phyloP scores from a whole-genome alignment of 2,888 invertebrate species.

The Orthosia incerta region DNA sequence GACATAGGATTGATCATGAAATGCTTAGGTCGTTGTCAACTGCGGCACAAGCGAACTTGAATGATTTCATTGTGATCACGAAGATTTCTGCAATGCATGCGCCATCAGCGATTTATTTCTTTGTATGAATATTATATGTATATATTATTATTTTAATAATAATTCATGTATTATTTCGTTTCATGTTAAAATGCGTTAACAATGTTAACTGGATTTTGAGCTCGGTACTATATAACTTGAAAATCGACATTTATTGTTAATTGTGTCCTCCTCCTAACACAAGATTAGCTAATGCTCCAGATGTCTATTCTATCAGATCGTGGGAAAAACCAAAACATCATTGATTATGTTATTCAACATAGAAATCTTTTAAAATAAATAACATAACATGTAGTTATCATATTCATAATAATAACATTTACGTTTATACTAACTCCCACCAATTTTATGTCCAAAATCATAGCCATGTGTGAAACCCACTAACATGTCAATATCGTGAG shows the following conservation, averaged over 20 bases:
- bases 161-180: neutral
- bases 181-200: neutral
- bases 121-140: neutral
- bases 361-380: too few species aligned
- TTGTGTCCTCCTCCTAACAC: neutral
- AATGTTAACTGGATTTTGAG: constrained; percentile 4
- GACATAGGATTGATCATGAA: constrained; percentile 67
- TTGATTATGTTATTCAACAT: neutral
- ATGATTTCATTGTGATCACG: constrained; percentile 68
- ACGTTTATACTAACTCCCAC: neutral
- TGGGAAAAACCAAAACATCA: neutral
- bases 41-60: constrained; percentile 75
- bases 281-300: neutral
- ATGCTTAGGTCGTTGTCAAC: constrained; percentile 70
- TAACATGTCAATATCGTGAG: constrained; percentile 34
- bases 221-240: neutral
- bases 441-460: neutral
- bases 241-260: constrained; percentile 5
- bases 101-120: constrained; percentile 64
- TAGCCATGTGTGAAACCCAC: constrained; percentile 16
- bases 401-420: neutral
- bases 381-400: constrained; percentile 4
- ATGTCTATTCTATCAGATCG: neutral
- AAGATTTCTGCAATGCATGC: constrained; percentile 62
- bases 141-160: neutral